phyloP scores from a whole-genome alignment of 2,113 vertebrate genomes.

The Lasiurus cinereus region DNA sequence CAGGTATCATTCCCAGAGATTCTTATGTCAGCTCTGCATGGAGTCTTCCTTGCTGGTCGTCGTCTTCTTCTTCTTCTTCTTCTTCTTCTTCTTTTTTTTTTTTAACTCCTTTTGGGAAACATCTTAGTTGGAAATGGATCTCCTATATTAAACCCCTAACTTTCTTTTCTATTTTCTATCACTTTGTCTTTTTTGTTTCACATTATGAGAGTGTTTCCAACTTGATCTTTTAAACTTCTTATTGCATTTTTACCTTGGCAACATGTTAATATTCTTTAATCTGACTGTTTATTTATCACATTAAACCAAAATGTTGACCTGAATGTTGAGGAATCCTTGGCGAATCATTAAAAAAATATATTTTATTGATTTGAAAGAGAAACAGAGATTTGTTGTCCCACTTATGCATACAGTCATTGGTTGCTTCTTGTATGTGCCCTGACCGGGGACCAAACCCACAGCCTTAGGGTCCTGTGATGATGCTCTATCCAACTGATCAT shows the following conservation, averaged over 20 bases:
- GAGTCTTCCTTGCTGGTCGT: neutral
- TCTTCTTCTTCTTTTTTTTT: neutral
- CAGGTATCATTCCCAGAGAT: neutral
- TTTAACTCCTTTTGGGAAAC: neutral
- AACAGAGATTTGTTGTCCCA: too few relatives aligned
- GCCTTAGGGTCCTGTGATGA: too few relatives aligned
- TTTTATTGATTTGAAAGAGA: too few relatives aligned
- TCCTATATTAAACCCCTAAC: neutral
- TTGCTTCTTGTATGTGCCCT: too few relatives aligned
- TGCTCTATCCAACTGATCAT: neutral
- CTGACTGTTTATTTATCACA: neutral
- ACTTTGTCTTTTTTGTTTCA: neutral
- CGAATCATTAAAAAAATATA: neutral
- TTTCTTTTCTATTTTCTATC: neutral
- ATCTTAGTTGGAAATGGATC: neutral
- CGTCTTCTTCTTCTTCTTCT: neutral
- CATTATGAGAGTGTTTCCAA: neutral
- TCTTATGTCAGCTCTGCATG: neutral
- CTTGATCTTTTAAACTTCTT: neutral
- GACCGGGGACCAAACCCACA: too few relatives aligned
- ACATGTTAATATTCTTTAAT: constrained; percentile 26
- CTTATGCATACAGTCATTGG: too few relatives aligned
- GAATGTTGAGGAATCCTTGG: neutral
- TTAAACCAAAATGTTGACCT: constrained; percentile 30
- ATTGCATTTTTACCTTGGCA: neutral